Base-by-base conservation (phyloP, 2,888 invertebrate species). In the Pterobdella sp. region DNA sequence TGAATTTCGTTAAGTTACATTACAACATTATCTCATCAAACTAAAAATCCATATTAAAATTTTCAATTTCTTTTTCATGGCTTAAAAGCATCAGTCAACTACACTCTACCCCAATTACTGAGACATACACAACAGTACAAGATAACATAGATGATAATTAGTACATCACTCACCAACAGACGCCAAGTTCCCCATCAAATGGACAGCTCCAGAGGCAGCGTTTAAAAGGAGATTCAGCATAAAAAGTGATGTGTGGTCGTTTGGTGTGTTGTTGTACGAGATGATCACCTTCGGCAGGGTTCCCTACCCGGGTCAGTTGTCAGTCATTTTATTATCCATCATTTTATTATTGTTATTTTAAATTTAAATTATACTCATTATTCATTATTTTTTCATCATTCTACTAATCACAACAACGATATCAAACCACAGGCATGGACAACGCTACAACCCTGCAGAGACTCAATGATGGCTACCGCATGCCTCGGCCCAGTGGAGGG, bases 161-260 rank as follows among this genome's bases (percentile, higher is more conserved):
- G n/a, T n/a, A n/a, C n/a, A 42, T 22, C 49, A 42, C 49, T 22
- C 7, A 7, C 49, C 7, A 7, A 42, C 78, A 85, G 86, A 94
- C 14, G 93, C 95, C 0, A 88, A 95, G 77, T 97, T 98, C 86
- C 97, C 97, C 0, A 94, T 97, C 4, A 95, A 95, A 83, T 96
- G 96, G 96, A 96, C 96, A 4, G 93, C 95, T 0, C 95, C 95
- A 0, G 95, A 95, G 85, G 95, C 95, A 1, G 94, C 94, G 36
- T 90, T 93, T 72, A 93, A 93, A 82, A 92, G 94, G 67, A 88
- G 91, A 81, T 98, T 98, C 86, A 94, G 94, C 71, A 95, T 97
- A 78, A 98, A 98, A 85, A 95, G 94, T 63, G 98, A 98, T 84
- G 97, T 98, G 0, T 98, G 98, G 98, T 96, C 95, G 0, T 96